These are phyloP conservation scores for Listrodromus nycthemerus DNA, from an alignment of 2,888 invertebrate genomes.

Conservation along the genomic window DNA sequence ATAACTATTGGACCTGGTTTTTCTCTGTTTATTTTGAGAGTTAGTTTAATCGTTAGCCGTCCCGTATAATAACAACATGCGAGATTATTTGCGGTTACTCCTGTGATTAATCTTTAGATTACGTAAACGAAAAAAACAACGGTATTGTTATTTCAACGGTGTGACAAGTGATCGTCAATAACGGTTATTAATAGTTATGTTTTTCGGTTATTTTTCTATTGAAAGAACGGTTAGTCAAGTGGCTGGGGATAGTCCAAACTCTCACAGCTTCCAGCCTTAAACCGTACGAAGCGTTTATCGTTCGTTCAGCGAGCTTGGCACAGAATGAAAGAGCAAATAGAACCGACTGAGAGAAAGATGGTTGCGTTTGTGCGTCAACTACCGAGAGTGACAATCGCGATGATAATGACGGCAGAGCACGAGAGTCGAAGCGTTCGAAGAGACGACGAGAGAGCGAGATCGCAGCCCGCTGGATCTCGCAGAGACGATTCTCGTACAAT, in stretches of 20 bases:
- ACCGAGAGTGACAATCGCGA: constrained; percentile 43
- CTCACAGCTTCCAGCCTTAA: background rate
- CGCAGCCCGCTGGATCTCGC: background rate
- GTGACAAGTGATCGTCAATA: no score
- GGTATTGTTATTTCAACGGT: no score
- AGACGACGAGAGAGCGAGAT: background rate
- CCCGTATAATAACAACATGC: no score
- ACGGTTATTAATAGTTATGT: no score
- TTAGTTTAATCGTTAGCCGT: no score
- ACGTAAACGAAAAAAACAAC: no score
- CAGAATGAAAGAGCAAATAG: constrained; percentile 12
- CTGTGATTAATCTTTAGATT: no score
- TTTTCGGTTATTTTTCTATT: no score
- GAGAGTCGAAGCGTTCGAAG: background rate
- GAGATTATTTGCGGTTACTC: no score
- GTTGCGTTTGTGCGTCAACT: constrained; percentile 16
- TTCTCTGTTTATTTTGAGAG: no score
- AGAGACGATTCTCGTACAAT: constrained; percentile 22
- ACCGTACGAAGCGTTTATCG: constrained; percentile 13
- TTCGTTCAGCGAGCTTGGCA: background rate
- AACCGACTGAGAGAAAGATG: background rate
- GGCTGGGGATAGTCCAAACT: background rate
- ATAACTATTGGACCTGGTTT: no score
- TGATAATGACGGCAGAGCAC: constrained; percentile 40
- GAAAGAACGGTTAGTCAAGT: no score